These are phyloP conservation scores for Mimumesa dahlbomi DNA, from an alignment of 2,888 invertebrate genomes.

Conservation along the genomic window DNA sequence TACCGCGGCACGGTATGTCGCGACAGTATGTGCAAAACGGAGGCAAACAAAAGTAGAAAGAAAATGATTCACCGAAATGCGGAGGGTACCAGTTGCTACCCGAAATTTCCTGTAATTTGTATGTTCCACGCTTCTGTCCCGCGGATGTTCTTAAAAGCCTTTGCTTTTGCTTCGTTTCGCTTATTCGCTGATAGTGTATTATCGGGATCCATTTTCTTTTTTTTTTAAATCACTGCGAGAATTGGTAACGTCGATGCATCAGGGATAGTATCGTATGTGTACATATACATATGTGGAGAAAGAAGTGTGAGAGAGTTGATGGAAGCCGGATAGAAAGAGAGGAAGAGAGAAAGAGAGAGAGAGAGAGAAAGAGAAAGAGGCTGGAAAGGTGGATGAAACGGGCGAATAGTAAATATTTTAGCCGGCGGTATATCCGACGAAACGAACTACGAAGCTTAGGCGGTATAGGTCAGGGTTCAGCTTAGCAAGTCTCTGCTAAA, in stretches of 20 bases:
- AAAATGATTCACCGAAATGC: background rate
- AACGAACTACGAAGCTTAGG: conserved; percentile 64
- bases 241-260: conserved; percentile 36
- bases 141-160: background rate
- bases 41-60: background rate
- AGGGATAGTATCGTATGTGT: conserved; percentile 8
- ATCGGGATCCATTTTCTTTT: background rate
- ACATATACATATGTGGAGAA: background rate
- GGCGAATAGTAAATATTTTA: conserved; percentile 70
- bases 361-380: background rate
- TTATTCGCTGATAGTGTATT: conserved; percentile 2
- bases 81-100: background rate
- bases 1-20: no score
- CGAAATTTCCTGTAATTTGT: background rate
- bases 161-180: background rate
- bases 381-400: conserved; percentile 33
- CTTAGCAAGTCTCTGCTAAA: conserved; percentile 57
- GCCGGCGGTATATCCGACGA: conserved; percentile 60
- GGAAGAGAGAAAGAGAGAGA: conserved; percentile 9
- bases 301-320: conserved; percentile 2
- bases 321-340: background rate
- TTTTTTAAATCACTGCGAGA: conserved; percentile 5
- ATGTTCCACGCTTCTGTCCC: background rate
- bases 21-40: no score
- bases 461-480: conserved; percentile 69